Base-by-base conservation (phyloP, 1,140 invertebrate genomes). In the Heliconius himera region DNA sequence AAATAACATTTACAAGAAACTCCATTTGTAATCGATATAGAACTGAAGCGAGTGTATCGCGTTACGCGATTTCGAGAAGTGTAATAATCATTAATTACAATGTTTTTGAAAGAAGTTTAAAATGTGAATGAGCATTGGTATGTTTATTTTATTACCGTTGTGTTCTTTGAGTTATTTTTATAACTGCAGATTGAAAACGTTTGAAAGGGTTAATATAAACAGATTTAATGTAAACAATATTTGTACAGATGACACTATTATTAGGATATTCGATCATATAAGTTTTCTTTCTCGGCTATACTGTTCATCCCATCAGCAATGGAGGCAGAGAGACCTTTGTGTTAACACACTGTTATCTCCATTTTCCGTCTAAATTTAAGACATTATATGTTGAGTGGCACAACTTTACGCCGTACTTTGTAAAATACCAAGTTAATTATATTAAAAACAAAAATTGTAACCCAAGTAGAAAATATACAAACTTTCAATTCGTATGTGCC, bases 141-240 rank as follows among this genome's bases (percentile, higher is more conserved):
- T 66, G 60, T 29, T 66, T 66, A 60, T 46, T 76, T 70, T 76
- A 26, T 46, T 70, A 20, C 33, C 36, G 38, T 41, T 76, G 41
- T 38, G 26, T 49, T 33, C 41, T 76, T 26, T 70, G 38, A 49
- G 38, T 41, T 75, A 70, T 76, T 22, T 76, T 46, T 76, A 76
- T 46, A 70, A 9, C 26, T 70, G 16, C 22, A 70, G 22, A 66
- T 22, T 38, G 18, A 20, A 76, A 75, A 66, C 8, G 33, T 70
- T 41, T 70, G n/a, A 70, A 70, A 29, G 20, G 70, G 38, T 76
- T 76, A 26, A 8, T 29, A 26, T 70, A 76, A 76, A 76, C 74
- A 76, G 41, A 70, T 20, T 70, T 18, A 49, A 76, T 29, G 60
- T 76, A 76, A 76, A 76, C 74, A 70, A 46, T 76, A 66, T 13